phyloP scores from a whole-genome alignment of 2,888 invertebrate genomes.

The Sphaeridia pumilis region DNA sequence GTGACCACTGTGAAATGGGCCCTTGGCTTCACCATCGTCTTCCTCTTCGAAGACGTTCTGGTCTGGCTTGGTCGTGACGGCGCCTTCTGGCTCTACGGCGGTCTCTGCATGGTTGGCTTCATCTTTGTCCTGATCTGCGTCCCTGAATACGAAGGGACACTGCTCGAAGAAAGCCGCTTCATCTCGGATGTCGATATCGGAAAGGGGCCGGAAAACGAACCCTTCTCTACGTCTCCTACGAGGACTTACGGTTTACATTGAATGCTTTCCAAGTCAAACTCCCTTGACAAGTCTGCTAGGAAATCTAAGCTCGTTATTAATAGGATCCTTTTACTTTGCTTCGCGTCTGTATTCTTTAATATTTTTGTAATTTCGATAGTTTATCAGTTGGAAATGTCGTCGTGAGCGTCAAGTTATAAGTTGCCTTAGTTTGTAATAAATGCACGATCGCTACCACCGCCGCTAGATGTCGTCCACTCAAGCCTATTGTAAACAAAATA shows the following conservation, averaged over 20 bases:
- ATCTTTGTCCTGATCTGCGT: constrained; percentile 24
- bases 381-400: no score
- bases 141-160: constrained; percentile 23
- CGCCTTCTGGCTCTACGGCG: constrained; percentile 28
- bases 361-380: no score
- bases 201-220: background rate
- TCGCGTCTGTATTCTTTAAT: no score
- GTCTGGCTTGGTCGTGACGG: constrained; percentile 18
- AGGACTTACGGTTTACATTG: background rate
- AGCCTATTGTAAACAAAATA: no score
- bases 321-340: no score
- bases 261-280: no score
- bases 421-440: no score
- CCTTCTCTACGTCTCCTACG: background rate
- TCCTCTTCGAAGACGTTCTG: constrained; percentile 27
- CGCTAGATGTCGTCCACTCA: no score
- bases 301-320: no score
- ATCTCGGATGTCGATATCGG: background rate
- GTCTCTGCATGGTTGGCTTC: constrained; percentile 22
- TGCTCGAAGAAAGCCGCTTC: constrained; percentile 22
- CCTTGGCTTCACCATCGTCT: constrained; percentile 26
- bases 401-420: no score
- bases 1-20: constrained; percentile 31
- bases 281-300: no score
- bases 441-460: no score